Conservation (phyloP, 2,797 vertebrate genomes). For the Catostomus latipinnis region DNA sequence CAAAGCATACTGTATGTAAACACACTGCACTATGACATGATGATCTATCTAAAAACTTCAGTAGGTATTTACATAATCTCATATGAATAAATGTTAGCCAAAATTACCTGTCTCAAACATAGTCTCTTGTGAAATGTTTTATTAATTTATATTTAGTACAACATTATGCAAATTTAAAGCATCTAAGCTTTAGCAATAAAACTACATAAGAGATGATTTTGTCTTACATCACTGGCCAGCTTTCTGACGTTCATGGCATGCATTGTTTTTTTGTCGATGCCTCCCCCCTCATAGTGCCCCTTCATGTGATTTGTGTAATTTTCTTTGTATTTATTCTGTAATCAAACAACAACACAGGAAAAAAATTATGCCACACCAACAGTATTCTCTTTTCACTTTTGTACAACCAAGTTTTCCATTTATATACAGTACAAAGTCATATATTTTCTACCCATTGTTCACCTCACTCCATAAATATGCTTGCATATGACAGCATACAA, state of each 20-base stretch:
- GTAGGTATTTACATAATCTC: no score
- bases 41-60: no score
- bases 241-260: constrained; percentile 94
- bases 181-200: no score
- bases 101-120: no score
- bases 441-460: not conserved
- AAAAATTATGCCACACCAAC: not conserved
- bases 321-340: constrained; percentile 94
- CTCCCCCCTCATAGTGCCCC: constrained; percentile 89
- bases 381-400: not conserved
- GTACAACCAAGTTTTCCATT: not conserved
- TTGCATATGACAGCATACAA: not conserved
- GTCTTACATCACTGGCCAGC: constrained; percentile 92
- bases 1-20: not conserved
- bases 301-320: constrained; percentile 91
- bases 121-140: no score
- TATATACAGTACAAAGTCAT: not conserved
- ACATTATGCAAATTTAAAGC: no score
- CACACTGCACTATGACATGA: no score
- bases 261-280: constrained; percentile 89
- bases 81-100: no score
- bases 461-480: not conserved
- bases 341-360: not conserved
- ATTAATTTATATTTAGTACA: no score
- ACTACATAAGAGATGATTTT: not conserved